Evolutionary conservation across 2,888 invertebrate genomes (phyloP).

Genomic region (Stenotaenia linearis): DNA sequence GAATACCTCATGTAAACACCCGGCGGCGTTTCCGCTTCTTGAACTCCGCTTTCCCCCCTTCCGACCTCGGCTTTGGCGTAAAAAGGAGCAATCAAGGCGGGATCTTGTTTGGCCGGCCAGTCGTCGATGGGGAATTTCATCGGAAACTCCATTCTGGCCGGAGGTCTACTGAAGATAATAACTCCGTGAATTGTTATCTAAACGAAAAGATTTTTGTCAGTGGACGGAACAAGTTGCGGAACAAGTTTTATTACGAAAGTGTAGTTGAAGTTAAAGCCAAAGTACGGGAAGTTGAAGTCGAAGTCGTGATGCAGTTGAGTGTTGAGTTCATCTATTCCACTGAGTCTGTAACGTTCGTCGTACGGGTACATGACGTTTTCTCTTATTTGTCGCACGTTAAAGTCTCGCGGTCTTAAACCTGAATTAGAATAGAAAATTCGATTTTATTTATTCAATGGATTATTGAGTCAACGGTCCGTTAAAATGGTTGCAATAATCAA

Average conservation of each 20-base stretch:
- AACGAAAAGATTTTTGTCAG: background rate
- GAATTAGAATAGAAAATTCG: background rate
- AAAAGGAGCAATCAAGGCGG: conserved; percentile 88
- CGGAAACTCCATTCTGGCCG: conserved; percentile 71
- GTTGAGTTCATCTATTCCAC: background rate
- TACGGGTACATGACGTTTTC: background rate
- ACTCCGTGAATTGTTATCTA: conserved; percentile 75
- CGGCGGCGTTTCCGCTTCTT: conserved; percentile 67
- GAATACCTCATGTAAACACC: conserved; percentile 69
- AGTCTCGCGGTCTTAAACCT: background rate
- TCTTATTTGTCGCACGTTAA: background rate
- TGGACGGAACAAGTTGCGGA: too few species aligned
- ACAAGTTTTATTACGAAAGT: background rate
- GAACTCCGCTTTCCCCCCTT: conserved; percentile 48
- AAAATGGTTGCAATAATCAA: too few species aligned
- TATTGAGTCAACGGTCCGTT: background rate
- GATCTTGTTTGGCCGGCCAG: conserved; percentile 80
- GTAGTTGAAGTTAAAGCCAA: background rate
- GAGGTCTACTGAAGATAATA: conserved; percentile 84
- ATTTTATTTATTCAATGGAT: background rate
- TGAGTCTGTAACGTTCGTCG: background rate
- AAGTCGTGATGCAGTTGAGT: background rate
- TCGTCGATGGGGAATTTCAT: conserved; percentile 76
- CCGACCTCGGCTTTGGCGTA: conserved; percentile 71
- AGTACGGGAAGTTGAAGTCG: background rate